Conservation (phyloP, 2,888 invertebrate species). For the Brachynemurus nebulosus region DNA sequence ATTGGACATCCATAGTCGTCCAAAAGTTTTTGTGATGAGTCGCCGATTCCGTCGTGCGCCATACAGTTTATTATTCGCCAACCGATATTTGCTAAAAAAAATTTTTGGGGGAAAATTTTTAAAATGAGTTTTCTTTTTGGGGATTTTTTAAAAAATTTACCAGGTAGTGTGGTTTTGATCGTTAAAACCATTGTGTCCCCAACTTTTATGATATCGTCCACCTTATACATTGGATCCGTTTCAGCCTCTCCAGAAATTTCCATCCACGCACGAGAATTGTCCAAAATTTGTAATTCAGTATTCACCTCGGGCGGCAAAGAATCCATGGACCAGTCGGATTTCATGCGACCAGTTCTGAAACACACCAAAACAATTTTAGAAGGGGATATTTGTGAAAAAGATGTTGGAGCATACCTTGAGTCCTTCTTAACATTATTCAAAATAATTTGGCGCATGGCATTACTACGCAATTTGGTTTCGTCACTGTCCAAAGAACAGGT, state of each 20-base stretch:
- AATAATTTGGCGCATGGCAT: conserved; percentile 38
- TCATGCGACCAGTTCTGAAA: conserved; percentile 44
- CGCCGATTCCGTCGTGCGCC: conserved; percentile 65
- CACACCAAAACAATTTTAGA: conserved; percentile 2
- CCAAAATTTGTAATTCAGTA: conserved; percentile 25
- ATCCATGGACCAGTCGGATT: conserved; percentile 36
- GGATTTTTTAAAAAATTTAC: conserved; percentile 29
- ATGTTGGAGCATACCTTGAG: conserved; percentile 28
- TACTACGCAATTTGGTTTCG: conserved; percentile 41
- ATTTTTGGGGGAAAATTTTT: conserved; percentile 7
- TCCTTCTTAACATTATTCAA: conserved; percentile 35
- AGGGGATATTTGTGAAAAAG: too few relatives aligned
- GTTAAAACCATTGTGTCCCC: conserved; percentile 56
- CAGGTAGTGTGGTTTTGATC: conserved; percentile 48
- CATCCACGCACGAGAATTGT: conserved; percentile 56
- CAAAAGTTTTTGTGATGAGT: conserved; percentile 56
- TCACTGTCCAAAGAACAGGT: conserved; percentile 43
- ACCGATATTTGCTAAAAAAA: conserved; percentile 50
- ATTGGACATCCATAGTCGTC: conserved; percentile 63
- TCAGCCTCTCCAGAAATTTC: conserved; percentile 35
- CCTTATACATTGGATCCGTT: conserved; percentile 23
- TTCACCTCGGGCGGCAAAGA: conserved; percentile 28
- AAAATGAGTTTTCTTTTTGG: neutral
- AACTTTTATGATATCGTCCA: conserved; percentile 48
- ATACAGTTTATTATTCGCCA: conserved; percentile 62